Evolutionary conservation across 1,140 invertebrate genomes (phyloP), one percentile per base, ranked within the genome.

Genomic region (Sminthurides bifidus): DNA sequence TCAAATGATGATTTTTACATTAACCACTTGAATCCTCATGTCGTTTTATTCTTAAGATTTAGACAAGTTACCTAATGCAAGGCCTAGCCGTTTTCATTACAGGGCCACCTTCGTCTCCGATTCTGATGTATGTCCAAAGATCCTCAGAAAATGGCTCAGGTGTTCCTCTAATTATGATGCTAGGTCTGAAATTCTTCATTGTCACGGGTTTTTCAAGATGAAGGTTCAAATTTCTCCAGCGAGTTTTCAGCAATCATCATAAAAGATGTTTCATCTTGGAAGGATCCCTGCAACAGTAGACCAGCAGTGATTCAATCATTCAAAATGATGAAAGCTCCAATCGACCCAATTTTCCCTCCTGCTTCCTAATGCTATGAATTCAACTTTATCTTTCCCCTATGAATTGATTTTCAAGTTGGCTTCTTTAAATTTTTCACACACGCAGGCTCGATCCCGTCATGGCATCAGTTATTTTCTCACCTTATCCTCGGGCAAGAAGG

Each of bases 181-280:
- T 61, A 21, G 67, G 67, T 17, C 67, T 43, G 50, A 68, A 68
- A 45, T 67, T 68, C 27, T 41, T 56, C 30, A 59, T 40, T 5
- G 54, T 61, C 3, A 73, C 66, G 4, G 58, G 52, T 12, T 59
- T 64, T 0, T 63, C 49, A 1, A 72, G 62, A 41, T 59, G 60
- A 19, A 52, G 54, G 43, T 73, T 73, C 3, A 73, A 56, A n/a
- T 4, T 64, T 64, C 21, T 54, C 59, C 23, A 73, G 27, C 27
- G 68, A 70, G 4, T 64, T 51, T 14, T 69, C 60, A 0, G 68
- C 62, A 53, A 71, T 65, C 38, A 73, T 0, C 65, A 70, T 68
- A 55, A 66, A 72, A 0, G 66, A 52, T 30, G 67, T 68, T 52
- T 67, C 65, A 56, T 72, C 69, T 27, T 65, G 60, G 38, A 68